A percentile compares a stretch with the other conserved stretches of the same genome.
Conservation (phyloP, 1,140 invertebrate species). For the Lordiphosa mommai region DNA sequence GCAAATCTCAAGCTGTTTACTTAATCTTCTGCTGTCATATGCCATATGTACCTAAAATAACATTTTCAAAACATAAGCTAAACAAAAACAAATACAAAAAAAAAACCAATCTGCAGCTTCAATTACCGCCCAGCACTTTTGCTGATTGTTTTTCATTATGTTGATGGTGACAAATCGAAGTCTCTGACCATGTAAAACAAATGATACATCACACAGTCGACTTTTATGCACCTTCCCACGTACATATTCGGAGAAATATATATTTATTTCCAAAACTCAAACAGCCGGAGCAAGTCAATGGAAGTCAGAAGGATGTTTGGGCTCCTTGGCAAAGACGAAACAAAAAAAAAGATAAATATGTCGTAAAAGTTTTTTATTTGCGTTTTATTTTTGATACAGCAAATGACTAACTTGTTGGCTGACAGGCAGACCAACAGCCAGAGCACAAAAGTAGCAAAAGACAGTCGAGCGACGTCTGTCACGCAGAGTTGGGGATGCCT, state of each 20-base stretch:
- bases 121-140: conserved; percentile 49
- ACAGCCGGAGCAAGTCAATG: conserved; percentile 15
- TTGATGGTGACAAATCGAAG: conserved; percentile 72
- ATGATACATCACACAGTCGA: conserved; percentile 65
- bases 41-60: conserved; percentile 33
- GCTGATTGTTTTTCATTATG: conserved; percentile 70
- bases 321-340: conserved; percentile 24
- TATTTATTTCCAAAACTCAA: conserved; percentile 6
- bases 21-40: conserved; percentile 36
- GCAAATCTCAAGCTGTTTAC: conserved; percentile 30
- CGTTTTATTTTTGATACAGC: conserved; percentile 73
- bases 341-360: conserved; percentile 62
- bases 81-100: conserved; percentile 14
- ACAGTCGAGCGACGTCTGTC: conserved; percentile 47
- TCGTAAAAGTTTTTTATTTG: conserved; percentile 76
- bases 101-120: conserved; percentile 60
- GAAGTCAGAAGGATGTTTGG: conserved; percentile 17
- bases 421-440: conserved; percentile 32
- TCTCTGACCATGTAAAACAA: conserved; percentile 68
- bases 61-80: conserved; percentile 6
- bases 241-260: neutral
- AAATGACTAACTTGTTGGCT: conserved; percentile 73
- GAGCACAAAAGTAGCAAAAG: conserved; percentile 6
- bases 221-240: conserved; percentile 56
- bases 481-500: conserved; percentile 41